Evolutionary conservation across 2,888 invertebrate genomes (phyloP).

Genomic region (Physocephala rufipes): DNA sequence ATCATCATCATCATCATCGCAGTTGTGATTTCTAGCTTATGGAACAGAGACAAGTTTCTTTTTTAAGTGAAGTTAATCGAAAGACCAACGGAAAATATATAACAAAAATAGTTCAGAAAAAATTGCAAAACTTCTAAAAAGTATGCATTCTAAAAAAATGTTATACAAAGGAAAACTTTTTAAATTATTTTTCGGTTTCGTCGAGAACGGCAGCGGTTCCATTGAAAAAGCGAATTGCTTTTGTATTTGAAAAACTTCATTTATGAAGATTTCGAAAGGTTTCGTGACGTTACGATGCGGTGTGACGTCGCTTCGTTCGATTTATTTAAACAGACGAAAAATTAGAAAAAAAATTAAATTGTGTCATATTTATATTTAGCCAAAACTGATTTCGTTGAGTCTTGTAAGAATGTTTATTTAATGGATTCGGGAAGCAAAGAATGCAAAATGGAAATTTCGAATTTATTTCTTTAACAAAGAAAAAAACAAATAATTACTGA

Average conservation of each 20-base stretch:
- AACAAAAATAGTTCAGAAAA: too few relatives aligned
- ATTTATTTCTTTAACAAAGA: background rate
- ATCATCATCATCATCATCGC: background rate
- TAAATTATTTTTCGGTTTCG: background rate
- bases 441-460: slow-evolving; percentile 33
- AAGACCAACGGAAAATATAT: background rate
- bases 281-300: too few relatives aligned
- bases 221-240: too few relatives aligned
- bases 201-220: slow-evolving; percentile 18
- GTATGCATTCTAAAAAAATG: background rate
- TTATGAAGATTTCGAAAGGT: too few relatives aligned
- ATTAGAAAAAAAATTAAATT: slow-evolving; percentile 18
- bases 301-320: too few relatives aligned
- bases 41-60: background rate
- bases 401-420: slow-evolving; percentile 2
- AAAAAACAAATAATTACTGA: too few relatives aligned
- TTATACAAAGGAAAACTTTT: background rate
- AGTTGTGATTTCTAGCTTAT: background rate
- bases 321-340: background rate
- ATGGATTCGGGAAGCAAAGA: background rate
- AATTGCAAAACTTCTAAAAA: background rate
- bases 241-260: too few relatives aligned
- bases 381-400: slow-evolving; percentile 3
- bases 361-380: slow-evolving; percentile 23
- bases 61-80: background rate